Conservation (phyloP, 2,888 invertebrate genomes). For the Drosophila nr. perissopoda region DNA sequence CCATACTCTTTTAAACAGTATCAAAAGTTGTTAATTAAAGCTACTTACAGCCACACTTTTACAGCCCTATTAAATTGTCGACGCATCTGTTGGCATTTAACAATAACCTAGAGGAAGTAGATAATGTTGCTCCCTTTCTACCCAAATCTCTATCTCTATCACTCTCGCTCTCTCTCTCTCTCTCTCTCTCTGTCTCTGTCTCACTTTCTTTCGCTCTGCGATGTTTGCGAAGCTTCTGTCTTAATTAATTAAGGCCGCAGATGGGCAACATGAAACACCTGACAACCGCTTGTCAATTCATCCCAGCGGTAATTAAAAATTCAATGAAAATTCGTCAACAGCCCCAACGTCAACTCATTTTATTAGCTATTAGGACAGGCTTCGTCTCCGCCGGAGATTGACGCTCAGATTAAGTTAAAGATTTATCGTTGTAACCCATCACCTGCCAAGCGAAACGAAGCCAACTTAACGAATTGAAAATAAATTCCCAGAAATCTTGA, state of each 20-base stretch:
- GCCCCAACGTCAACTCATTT: conserved; percentile 29
- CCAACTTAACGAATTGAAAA: conserved; percentile 1
- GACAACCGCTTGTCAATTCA: conserved; percentile 70
- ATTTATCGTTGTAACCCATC: conserved; percentile 41
- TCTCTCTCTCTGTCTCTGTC: background rate
- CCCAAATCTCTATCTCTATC: background rate
- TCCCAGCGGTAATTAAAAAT: conserved; percentile 64
- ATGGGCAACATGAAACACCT: conserved; percentile 53
- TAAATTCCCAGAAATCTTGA: background rate
- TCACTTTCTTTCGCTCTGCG: background rate
- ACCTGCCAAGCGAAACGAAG: conserved; percentile 9
- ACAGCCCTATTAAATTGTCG: conserved; percentile 21
- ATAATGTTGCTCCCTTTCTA: background rate
- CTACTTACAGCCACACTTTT: background rate
- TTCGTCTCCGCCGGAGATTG: conserved; percentile 14
- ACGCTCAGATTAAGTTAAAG: conserved; percentile 9
- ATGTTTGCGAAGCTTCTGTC: conserved; percentile 35
- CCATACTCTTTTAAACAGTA: background rate
- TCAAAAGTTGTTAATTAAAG: conserved; percentile 1
- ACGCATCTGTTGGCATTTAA: conserved; percentile 29
- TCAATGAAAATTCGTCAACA: conserved; percentile 46
- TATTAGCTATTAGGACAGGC: conserved; percentile 27
- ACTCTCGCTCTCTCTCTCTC: background rate
- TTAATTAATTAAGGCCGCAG: conserved; percentile 69
- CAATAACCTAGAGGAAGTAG: conserved; percentile 7